Evolutionary conservation across 2,797 vertebrate genomes (phyloP), one percentile per base, ranked within the genome.

Genomic region (Euphonia xanthogaster): DNA sequence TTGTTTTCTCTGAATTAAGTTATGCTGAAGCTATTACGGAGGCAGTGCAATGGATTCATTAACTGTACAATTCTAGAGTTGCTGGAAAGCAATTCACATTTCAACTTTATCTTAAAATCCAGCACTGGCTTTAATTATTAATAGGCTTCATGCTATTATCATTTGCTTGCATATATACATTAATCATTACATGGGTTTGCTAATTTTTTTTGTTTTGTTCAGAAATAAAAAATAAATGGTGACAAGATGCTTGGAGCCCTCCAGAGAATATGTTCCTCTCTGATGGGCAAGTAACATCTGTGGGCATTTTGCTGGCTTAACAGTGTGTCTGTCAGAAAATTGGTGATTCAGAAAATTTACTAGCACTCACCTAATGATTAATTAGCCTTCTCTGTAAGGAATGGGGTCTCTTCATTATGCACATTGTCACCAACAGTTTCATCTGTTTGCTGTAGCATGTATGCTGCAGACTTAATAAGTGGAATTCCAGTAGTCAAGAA

Each of bases 281-380:
- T 96, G 95, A 97, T 94, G 95, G 96, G 95, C 94, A 96, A 93
- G 94, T 71, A 96, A 94, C 97, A 97, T 97, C 95, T 97, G 95
- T 37, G 83, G 94, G 79, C 96, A 95, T 96, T 97, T 96, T 42
- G 53, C 94, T 93, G 89, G 53, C 84, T 97, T 96, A 96, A 96
- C 97, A 94, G 92, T 48, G 0, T 92, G 95, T 95, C 96, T 96
- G 87, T 97, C 96, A 97, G 81, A 95, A 97, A 93, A 90, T 79
- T 96, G 94, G 96, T 95, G 97, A 95, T 96, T 96, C 97, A 96
- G 96, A 97, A 97, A 97, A 98, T 96, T 93, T 97, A 96, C 96
- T 96, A 95, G 93, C 95, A 92, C 94, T 97, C 84, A 94, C 92
- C 97, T 97, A 97, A 97, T 97, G 97, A 98, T 98, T 98, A 97